phyloP scores from a whole-genome alignment of 1,140 invertebrate genomes.

The Drosophila arizonae region DNA sequence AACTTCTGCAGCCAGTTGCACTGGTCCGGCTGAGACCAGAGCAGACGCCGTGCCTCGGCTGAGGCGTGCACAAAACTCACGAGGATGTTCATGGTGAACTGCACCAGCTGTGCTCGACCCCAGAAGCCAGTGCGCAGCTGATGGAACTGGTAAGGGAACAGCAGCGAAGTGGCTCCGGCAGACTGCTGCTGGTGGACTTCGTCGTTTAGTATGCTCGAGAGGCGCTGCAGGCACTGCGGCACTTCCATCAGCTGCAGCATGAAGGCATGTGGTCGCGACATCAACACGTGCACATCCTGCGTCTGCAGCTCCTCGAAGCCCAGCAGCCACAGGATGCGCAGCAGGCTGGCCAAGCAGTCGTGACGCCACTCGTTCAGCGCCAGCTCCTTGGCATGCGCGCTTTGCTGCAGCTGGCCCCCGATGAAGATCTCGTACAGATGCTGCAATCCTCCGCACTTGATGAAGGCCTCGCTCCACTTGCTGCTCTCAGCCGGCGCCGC shows the following conservation, averaged over 20 bases:
- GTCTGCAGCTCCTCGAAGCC: conserved; percentile 87
- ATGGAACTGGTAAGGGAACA: conserved; percentile 86
- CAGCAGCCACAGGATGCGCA: conserved; percentile 90
- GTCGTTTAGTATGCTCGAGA: conserved; percentile 94
- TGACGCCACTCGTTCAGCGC: conserved; percentile 94
- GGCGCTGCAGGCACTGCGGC: conserved; percentile 90
- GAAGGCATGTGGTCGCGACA: conserved; percentile 87
- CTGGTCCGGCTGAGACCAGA: conserved; percentile 88
- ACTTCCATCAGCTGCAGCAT: conserved; percentile 93
- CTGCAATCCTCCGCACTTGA: conserved; percentile 92
- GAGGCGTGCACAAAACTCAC: conserved; percentile 93
- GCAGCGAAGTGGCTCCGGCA: conserved; percentile 82
- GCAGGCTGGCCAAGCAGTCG: conserved; percentile 93
- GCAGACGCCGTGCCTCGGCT: conserved; percentile 85
- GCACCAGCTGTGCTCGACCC: conserved; percentile 92
- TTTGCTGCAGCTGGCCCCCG: conserved; percentile 88
- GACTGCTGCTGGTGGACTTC: conserved; percentile 86
- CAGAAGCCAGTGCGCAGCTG: conserved; percentile 94
- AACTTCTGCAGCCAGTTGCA: conserved; percentile 89
- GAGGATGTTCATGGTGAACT: conserved; percentile 91
- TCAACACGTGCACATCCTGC: conserved; percentile 86
- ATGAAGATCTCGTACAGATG: conserved; percentile 96
- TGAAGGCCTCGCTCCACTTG: conserved; percentile 90
- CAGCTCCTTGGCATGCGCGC: conserved; percentile 85
- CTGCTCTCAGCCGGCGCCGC: conserved; percentile 43